Base-by-base conservation (phyloP, 2,888 invertebrate species). In the Chalcis sispes region DNA sequence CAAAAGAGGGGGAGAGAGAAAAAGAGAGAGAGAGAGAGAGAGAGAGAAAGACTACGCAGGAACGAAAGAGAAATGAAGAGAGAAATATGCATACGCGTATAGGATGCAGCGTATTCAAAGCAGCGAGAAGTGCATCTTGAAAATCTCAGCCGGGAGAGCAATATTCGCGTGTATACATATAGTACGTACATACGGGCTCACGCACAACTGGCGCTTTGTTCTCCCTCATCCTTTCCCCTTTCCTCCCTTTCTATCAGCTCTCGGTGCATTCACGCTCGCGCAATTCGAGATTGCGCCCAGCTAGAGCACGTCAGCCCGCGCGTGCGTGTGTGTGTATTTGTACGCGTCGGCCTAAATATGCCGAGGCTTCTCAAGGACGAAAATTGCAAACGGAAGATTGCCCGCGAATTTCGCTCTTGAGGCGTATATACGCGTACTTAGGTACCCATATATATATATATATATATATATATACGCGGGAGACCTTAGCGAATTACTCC, bases 201-300 rank as follows among this genome's bases (percentile, higher is more conserved):
- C 42, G 48, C 48, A 69, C 69, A 69, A 69, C 54, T 32, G 32
- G 46, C 20, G 54, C 69, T 58, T 69, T 69, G 69, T 69, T 69
- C 69, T 36, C 40, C 8, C 8, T 36, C 10, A 36, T 10, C 10
- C 36, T 36, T 7, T 10, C 10, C 10, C 10, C 36, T 36, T 36
- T 10, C 36, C 10, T 36, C 36, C 36, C 10, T 4, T 10, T 36
- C 36, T 7, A 36, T 36, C 36, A 36, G 4, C 36, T 36, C 10
- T 36, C 36, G 29, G 4, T 15, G 20, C 46, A 4, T 15, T 3
- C 50, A 4, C 20, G 5, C 50, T 13, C 42, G 2, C 42, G 7
- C 15, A 2, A 15, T 15, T 42, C 15, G 42, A 42, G 42, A 42
- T 42, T 42, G 42, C 42, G 15, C 7, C n/a, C n/a, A n/a, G n/a